These are phyloP conservation scores for Leptinotarsa lineolata DNA, from an alignment of 1,140 invertebrate species.

Conservation along the genomic window DNA sequence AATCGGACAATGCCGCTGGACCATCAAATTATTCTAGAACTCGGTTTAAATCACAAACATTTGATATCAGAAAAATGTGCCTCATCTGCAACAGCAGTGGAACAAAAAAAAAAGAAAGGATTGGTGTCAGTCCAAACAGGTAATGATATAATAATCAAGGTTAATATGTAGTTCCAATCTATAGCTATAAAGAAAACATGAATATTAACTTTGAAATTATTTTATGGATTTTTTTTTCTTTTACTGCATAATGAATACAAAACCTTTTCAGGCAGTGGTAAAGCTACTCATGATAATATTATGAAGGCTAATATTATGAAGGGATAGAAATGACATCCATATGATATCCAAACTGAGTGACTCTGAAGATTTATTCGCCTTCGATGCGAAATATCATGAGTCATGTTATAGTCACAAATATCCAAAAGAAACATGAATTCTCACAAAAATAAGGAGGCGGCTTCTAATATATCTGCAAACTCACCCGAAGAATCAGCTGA, in stretches of 20 bases:
- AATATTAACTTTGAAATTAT: too few species aligned
- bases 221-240: neutral
- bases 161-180: neutral
- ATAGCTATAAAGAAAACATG: too few species aligned
- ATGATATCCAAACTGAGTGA: conserved; percentile 16
- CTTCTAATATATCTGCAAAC: neutral
- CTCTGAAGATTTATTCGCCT: conserved; percentile 24
- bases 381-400: conserved; percentile 26
- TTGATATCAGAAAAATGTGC: too few species aligned
- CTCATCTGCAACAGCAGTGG: too few species aligned
- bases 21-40: neutral
- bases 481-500: neutral
- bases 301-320: conserved; percentile 13
- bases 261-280: conserved; percentile 13
- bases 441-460: neutral
- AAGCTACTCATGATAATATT: conserved; percentile 10
- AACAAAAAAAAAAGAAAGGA: conserved; percentile 6
- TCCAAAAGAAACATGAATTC: conserved; percentile 9
- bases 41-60: too few species aligned
- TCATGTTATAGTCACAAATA: conserved; percentile 24
- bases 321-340: conserved; percentile 17
- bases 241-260: neutral
- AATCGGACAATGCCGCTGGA: conserved; percentile 9
- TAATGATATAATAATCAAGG: neutral
- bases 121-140: conserved; percentile 14